A percentile compares a stretch with the other conserved stretches of the same genome.
Conservation (phyloP, 2,888 invertebrate species). For the Pyrocoelia pectoralis region DNA sequence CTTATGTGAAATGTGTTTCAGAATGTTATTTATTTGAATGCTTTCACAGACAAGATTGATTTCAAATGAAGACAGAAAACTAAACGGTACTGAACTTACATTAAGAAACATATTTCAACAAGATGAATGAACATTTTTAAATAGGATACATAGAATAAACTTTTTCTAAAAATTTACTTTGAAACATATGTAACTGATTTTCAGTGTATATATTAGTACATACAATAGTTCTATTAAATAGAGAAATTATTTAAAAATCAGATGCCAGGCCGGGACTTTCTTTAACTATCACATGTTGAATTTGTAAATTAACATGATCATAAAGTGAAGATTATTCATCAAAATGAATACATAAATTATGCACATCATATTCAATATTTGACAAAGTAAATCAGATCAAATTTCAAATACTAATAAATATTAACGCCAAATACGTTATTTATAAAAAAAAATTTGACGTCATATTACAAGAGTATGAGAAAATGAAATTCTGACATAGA, state of each 20-base stretch:
- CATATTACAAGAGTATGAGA: conserved; percentile 48
- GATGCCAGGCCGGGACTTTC: conserved; percentile 41
- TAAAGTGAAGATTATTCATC: conserved; percentile 11
- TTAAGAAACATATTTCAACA: conserved; percentile 46
- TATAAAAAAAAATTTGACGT: conserved; percentile 19
- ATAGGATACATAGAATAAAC: conserved; percentile 6
- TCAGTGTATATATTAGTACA: conserved; percentile 18
- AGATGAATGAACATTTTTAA: conserved; percentile 13
- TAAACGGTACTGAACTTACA: conserved; percentile 21
- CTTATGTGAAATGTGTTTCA: conserved; percentile 26
- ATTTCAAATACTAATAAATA: conserved; percentile 21
- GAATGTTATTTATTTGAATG: conserved; percentile 21
- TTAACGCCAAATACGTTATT: conserved; percentile 5
- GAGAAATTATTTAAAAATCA: conserved; percentile 39
- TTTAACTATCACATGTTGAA: conserved; percentile 30
- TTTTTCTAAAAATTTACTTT: conserved; percentile 9
- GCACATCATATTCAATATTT: conserved; percentile 22
- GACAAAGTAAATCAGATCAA: conserved; percentile 29
- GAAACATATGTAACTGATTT: conserved; percentile 8
- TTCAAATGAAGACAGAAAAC: no score
- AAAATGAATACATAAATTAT: background rate
- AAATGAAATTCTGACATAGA: conserved; percentile 28
- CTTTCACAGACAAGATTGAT: background rate
- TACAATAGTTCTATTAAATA: conserved; percentile 23
- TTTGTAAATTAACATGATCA: conserved; percentile 6